Evolutionary conservation across 2,888 invertebrate genomes (phyloP).

Genomic region (Argyresthia goedartella): DNA sequence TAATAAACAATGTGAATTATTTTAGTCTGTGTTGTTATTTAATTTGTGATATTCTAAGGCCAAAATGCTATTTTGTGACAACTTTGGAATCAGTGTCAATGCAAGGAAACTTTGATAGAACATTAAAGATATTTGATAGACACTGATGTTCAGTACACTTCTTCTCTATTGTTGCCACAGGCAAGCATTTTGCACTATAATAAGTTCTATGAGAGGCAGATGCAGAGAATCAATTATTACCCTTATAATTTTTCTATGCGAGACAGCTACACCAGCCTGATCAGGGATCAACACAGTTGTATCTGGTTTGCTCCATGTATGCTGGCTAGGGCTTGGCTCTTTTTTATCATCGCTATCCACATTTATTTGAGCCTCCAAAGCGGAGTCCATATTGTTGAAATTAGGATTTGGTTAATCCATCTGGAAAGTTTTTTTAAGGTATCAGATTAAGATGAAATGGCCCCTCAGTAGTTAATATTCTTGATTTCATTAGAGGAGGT

Average conservation of each 20-base stretch:
- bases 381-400: neutral
- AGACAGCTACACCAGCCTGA: conserved; percentile 18
- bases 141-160: neutral
- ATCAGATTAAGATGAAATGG: too few relatives aligned
- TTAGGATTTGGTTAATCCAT: too few relatives aligned
- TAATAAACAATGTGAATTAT: too few relatives aligned
- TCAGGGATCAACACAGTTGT: conserved; percentile 14
- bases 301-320: conserved; percentile 10
- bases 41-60: too few relatives aligned
- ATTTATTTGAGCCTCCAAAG: conserved; percentile 10
- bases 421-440: too few relatives aligned
- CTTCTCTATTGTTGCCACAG: neutral
- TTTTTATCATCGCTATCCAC: conserved; percentile 19
- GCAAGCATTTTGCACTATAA: neutral
- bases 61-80: too few relatives aligned
- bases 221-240: conserved; percentile 22
- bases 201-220: too few relatives aligned
- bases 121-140: neutral
- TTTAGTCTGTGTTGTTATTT: too few relatives aligned
- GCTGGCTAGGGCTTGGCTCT: too few relatives aligned
- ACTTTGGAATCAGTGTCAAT: too few relatives aligned
- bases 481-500: too few relatives aligned
- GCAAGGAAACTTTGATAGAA: neutral
- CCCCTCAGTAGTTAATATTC: too few relatives aligned
- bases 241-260: conserved; percentile 50